A percentile compares a stretch with the other conserved stretches of the same genome.
phyloP scores from a whole-genome alignment of 2,888 invertebrate genomes.

The Pterostichus niger region DNA sequence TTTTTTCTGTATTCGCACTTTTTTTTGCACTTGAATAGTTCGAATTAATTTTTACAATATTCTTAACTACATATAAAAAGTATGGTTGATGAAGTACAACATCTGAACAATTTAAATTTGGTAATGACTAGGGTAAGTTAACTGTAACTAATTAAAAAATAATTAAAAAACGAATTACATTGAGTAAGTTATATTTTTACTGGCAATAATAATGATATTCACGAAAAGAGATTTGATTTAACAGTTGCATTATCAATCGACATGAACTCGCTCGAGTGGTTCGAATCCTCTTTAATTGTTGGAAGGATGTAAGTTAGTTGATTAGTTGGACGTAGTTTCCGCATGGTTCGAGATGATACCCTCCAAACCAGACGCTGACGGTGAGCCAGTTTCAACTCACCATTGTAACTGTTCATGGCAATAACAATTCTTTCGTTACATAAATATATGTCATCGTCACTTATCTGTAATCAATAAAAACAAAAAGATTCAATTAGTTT shows the following conservation, averaged over 20 bases:
- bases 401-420: slow-evolving; percentile 86
- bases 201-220: slow-evolving; percentile 40
- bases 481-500: background rate
- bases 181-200: slow-evolving; percentile 27
- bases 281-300: slow-evolving; percentile 57
- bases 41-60: slow-evolving; percentile 36
- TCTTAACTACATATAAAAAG: slow-evolving; percentile 45
- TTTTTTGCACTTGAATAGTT: background rate
- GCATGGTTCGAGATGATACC: slow-evolving; percentile 84
- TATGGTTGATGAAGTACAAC: slow-evolving; percentile 37
- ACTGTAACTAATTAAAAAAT: slow-evolving; percentile 19
- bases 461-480: slow-evolving; percentile 79
- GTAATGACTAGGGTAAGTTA: slow-evolving; percentile 54
- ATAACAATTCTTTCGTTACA: slow-evolving; percentile 82
- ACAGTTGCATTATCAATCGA: slow-evolving; percentile 28
- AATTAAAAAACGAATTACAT: slow-evolving; percentile 37
- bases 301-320: slow-evolving; percentile 56
- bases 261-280: slow-evolving; percentile 29
- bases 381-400: slow-evolving; percentile 83
- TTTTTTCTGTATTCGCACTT: slow-evolving; percentile 34
- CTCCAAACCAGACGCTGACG: slow-evolving; percentile 89
- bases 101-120: slow-evolving; percentile 49
- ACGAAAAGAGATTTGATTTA: slow-evolving; percentile 35
- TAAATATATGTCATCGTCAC: slow-evolving; percentile 82
- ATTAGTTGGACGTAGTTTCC: slow-evolving; percentile 55